phyloP scores from a whole-genome alignment of 2,113 vertebrate species.

The Ptilonorhynchus violaceus region DNA sequence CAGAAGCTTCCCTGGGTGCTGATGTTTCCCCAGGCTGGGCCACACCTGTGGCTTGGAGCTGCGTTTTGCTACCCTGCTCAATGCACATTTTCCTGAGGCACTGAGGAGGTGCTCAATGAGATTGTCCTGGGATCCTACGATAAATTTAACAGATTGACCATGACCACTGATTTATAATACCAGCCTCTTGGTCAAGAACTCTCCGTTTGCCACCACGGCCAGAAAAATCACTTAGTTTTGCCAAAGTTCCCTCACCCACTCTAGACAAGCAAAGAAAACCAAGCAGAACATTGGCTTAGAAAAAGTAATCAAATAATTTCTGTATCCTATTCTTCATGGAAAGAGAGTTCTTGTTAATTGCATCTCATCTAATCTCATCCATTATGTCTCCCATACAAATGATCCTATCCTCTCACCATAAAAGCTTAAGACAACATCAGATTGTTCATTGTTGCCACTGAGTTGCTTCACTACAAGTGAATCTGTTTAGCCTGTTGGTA shows the following conservation, averaged over 20 bases:
- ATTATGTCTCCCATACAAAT: neutral
- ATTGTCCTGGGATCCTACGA: neutral
- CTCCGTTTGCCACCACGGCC: neutral
- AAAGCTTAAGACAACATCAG: neutral
- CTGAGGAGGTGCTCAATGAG: neutral
- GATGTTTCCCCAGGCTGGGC: neutral
- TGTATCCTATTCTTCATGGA: neutral
- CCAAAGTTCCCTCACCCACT: neutral
- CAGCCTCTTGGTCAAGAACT: neutral
- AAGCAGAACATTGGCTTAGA: neutral
- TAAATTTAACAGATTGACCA: neutral
- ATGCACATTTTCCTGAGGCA: neutral
- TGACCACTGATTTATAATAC: neutral
- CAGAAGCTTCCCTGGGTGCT: neutral
- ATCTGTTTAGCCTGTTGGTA: neutral
- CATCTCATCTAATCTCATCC: neutral
- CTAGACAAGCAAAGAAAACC: neutral
- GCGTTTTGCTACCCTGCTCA: neutral
- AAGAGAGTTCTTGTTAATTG: neutral
- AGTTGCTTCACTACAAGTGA: neutral
- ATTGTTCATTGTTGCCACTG: accelerated
- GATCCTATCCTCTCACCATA: neutral
- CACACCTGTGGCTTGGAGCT: neutral
- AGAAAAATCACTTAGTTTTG: neutral
- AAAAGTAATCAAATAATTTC: neutral